These are phyloP conservation scores for Cygnus buccinator DNA, from an alignment of 2,113 vertebrate genomes.

Conservation along the genomic window DNA sequence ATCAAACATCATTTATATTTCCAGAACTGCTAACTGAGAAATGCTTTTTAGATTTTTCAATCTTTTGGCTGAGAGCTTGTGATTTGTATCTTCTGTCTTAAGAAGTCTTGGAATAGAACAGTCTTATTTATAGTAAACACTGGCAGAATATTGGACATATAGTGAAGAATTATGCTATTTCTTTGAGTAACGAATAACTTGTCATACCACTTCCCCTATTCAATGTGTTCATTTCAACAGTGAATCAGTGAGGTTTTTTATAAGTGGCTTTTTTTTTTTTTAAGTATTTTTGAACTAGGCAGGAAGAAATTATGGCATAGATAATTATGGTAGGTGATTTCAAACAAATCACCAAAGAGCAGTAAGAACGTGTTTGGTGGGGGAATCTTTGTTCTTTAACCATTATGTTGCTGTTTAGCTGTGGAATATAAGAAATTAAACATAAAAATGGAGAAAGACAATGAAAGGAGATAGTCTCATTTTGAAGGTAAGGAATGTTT, in stretches of 20 bases:
- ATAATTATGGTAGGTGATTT: background rate
- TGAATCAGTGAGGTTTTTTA: background rate
- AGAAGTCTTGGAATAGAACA: conserved; percentile 39
- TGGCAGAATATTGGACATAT: background rate
- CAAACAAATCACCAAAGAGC: background rate
- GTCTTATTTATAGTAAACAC: conserved; percentile 46
- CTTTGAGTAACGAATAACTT: background rate
- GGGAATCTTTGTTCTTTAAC: background rate
- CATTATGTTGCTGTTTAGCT: background rate
- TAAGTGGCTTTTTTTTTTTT: background rate
- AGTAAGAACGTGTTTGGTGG: background rate
- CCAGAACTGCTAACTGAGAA: background rate
- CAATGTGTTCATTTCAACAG: background rate
- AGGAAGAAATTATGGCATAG: background rate
- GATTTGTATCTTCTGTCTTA: conserved; percentile 1
- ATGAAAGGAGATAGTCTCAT: background rate
- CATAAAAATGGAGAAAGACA: background rate
- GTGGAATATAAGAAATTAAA: background rate
- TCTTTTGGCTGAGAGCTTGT: background rate
- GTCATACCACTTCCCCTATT: background rate
- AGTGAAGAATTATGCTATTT: conserved; percentile 3
- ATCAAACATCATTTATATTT: background rate
- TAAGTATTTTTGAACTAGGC: background rate
- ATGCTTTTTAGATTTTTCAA: background rate
- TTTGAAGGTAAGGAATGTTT: background rate